Percentiles rank a stretch among this genome's conserved stretches.
Conservation (phyloP, 2,797 vertebrate genomes). For the Poeciliopsis presidionis region DNA sequence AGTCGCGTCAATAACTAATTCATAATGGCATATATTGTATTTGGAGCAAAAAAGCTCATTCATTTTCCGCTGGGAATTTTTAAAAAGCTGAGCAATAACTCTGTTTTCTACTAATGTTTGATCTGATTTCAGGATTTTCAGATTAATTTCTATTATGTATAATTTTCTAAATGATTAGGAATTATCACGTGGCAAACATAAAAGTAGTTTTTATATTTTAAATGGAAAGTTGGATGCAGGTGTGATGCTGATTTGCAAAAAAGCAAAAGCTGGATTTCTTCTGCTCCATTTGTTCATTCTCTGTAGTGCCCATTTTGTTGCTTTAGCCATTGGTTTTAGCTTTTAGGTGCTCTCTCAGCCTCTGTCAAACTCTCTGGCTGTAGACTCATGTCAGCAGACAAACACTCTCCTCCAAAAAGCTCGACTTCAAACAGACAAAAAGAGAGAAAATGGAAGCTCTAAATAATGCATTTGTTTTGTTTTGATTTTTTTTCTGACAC, state of each 20-base stretch:
- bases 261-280: conserved; percentile 35
- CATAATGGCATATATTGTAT: neutral
- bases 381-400: conserved; percentile 10
- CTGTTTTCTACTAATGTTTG: neutral
- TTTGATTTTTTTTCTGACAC: conserved; percentile 14
- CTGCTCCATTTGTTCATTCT: conserved; percentile 61
- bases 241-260: conserved; percentile 29
- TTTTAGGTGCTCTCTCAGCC: conserved; percentile 58
- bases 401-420: conserved; percentile 11
- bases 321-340: conserved; percentile 65
- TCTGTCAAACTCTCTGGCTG: conserved; percentile 19
- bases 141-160: neutral
- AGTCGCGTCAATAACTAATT: conserved; percentile 11
- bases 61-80: neutral
- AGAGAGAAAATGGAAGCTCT: conserved; percentile 14
- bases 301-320: conserved; percentile 53
- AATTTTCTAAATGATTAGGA: conserved; percentile 11
- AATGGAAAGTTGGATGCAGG: conserved; percentile 7
- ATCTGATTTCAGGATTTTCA: conserved; percentile 15
- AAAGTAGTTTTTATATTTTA: neutral
- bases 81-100: conserved; percentile 3
- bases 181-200: neutral
- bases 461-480: conserved; percentile 4
- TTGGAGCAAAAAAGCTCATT: neutral
- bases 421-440: conserved; percentile 17